A percentile compares a stretch with the other conserved stretches of the same genome.
phyloP scores from a whole-genome alignment of 1,140 invertebrate species.

The Pseudomyrmex concolor region DNA sequence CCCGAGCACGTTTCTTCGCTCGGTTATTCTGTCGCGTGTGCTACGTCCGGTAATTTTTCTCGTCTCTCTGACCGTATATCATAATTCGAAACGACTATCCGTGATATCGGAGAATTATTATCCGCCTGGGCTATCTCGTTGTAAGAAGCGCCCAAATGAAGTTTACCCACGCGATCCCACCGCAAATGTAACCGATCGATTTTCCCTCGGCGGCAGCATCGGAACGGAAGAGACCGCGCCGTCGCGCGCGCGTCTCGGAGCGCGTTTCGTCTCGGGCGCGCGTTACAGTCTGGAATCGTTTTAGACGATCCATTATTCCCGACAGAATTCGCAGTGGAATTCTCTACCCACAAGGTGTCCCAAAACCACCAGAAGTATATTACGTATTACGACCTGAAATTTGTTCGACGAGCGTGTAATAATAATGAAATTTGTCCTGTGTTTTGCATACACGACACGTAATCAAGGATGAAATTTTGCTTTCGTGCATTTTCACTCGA shows the following conservation, averaged over 20 bases:
- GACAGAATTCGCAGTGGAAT: constrained; percentile 27
- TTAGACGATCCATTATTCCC: constrained; percentile 43
- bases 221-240: constrained; percentile 12
- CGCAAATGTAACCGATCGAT: constrained; percentile 39
- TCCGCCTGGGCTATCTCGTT: constrained; percentile 9
- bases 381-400: neutral
- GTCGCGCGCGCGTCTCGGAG: neutral
- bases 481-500: neutral
- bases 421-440: too few species aligned
- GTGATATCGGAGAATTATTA: constrained; percentile 35
- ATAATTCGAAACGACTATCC: constrained; percentile 19
- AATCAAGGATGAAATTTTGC: neutral
- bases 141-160: constrained; percentile 31
- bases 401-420: neutral
- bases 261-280: constrained; percentile 6
- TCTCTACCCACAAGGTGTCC: constrained; percentile 22
- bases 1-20: neutral
- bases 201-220: constrained; percentile 3
- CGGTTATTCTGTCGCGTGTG: neutral
- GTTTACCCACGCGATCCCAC: constrained; percentile 46
- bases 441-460: too few species aligned
- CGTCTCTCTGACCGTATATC: neutral
- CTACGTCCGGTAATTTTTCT: constrained; percentile 10
- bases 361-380: neutral
- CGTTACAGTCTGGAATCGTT: constrained; percentile 30